Evolutionary conservation across 2,888 invertebrate genomes (phyloP), one percentile per base, ranked within the genome.

Genomic region (Drosophila limbata): DNA sequence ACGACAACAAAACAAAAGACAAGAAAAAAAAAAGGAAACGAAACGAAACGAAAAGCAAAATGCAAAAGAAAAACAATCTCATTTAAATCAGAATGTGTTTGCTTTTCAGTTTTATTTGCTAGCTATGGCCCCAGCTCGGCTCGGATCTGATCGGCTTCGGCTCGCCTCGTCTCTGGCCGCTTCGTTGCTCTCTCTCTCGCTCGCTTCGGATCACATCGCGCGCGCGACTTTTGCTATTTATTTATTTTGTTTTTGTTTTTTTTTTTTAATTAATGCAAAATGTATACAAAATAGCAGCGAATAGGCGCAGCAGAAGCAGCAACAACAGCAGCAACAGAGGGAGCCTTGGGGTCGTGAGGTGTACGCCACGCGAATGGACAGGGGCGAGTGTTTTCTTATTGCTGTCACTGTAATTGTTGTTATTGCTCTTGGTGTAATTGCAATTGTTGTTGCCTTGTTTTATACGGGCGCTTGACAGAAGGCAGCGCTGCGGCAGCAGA

Each of bases 201-300:
- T 35, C 37, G 39, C 55, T 53, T 74, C 63, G 60, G 52, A 37
- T 57, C 57, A 60, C 50, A 45, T 63, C 63, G 69, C 77, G 76
- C 86, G 81, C 75, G 87, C 84, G 71, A 69, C 82, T 84, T 80
- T 86, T 71, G 72, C 73, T 83, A 81, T 83, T 88, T 86, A 80
- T 86, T 86, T 65, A 77, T 75, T 73, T 85, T 88, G 84, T 89
- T 37, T n/a, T 52, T 28, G 28, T 28, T 42, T 66, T 85, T 76
- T 85, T 76, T 72, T 88, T 89, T 89, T 89, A 89, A 88, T 89
- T 89, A 90, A 89, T 88, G 88, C 89, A 88, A 89, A 88, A 85
- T 88, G 84, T 81, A 77, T 82, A 83, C 85, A 85, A 89, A 84
- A 87, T 76, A 89, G 69, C 73, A 72, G 77, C 71, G 73, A 72